phyloP scores from a whole-genome alignment of 1,140 invertebrate species.

The Paramacrobiotus metropolitanus region DNA sequence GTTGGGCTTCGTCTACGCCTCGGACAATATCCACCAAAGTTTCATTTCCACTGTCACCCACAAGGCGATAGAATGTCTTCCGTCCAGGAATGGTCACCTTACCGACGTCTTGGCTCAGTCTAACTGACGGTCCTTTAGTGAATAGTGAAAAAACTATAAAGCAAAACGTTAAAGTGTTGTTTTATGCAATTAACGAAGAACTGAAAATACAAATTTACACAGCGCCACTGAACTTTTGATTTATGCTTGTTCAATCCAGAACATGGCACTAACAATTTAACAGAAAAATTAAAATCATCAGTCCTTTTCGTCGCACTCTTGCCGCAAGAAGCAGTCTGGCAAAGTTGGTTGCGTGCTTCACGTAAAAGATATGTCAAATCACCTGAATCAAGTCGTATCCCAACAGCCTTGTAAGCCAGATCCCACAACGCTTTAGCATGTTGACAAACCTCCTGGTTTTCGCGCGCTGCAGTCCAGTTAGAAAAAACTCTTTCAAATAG shows the following conservation, averaged over 20 bases:
- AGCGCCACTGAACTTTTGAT: no score
- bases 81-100: constrained; percentile 92
- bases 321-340: no score
- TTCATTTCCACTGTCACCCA: constrained; percentile 52
- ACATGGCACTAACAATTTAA: no score
- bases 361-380: constrained; percentile 88
- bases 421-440: constrained; percentile 82
- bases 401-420: constrained; percentile 64
- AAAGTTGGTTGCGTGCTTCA: constrained; percentile 44
- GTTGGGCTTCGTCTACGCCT: constrained; percentile 47
- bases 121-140: constrained; percentile 70
- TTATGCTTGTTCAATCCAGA: no score
- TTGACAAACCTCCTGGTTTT: no score
- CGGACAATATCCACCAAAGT: constrained; percentile 76
- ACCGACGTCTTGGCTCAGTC: constrained; percentile 86
- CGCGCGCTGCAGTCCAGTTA: no score
- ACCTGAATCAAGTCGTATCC: constrained; percentile 85
- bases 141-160: no score
- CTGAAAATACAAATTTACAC: no score
- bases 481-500: constrained; percentile 68
- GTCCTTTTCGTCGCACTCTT: no score
- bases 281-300: no score
- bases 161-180: not conserved
- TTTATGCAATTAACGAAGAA: not conserved
- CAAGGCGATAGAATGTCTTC: constrained; percentile 56